These are phyloP conservation scores for Psilopsiagon aymara DNA, from an alignment of 2,113 vertebrate genomes.

Conservation along the genomic window DNA sequence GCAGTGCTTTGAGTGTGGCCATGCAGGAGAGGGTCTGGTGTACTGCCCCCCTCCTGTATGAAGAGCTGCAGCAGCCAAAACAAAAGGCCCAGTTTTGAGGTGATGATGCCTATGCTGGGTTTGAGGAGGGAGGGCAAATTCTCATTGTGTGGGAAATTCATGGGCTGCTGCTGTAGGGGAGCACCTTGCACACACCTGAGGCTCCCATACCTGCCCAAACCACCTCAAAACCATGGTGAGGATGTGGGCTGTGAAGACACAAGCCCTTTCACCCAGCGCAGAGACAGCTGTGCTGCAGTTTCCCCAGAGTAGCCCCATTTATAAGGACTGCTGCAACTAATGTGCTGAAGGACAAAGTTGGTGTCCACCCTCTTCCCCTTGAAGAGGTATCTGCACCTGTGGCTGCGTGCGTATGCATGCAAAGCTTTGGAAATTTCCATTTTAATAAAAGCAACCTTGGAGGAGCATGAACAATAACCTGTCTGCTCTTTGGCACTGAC, in stretches of 20 bases:
- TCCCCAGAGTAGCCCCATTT: rapidly evolving
- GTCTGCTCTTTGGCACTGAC: conserved; percentile 47
- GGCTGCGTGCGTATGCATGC: neutral
- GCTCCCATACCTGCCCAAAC: neutral
- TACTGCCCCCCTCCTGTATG: rapidly evolving
- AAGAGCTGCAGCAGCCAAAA: neutral
- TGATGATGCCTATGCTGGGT: neutral
- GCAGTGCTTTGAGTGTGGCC: neutral
- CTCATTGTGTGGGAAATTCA: rapidly evolving
- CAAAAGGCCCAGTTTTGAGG: neutral
- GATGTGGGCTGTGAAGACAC: neutral
- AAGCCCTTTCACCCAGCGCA: rapidly evolving
- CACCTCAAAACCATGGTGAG: neutral
- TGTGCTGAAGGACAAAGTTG: neutral
- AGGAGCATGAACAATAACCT: conserved; percentile 47
- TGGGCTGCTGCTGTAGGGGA: neutral
- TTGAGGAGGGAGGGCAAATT: neutral
- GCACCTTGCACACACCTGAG: rapidly evolving
- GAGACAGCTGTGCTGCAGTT: neutral
- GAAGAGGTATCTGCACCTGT: rapidly evolving
- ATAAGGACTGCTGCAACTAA: neutral
- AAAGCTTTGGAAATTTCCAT: conserved; percentile 64
- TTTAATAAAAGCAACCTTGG: conserved; percentile 68
- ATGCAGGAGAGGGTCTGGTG: neutral
- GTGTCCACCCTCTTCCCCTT: neutral